phyloP scores from a whole-genome alignment of 2,113 vertebrate species.

The Xenus cinereus region DNA sequence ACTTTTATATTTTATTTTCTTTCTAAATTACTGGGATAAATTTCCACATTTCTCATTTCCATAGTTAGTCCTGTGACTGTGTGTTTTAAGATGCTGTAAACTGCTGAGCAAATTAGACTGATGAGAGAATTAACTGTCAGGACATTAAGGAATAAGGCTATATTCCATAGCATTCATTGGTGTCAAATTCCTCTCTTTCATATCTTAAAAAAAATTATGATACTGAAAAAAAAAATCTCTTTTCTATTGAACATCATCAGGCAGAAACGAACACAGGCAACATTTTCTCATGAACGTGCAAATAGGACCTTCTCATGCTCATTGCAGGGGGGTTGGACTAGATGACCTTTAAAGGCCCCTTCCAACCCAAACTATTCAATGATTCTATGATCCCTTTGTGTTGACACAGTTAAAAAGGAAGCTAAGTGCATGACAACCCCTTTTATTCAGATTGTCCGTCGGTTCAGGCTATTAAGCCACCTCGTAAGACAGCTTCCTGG shows the following conservation, averaged over 20 bases:
- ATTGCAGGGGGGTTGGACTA: neutral
- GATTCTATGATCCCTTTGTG: neutral
- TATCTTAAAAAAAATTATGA: neutral
- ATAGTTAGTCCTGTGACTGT: neutral
- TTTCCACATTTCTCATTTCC: neutral
- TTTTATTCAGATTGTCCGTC: neutral
- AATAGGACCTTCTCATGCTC: neutral
- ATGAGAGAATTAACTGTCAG: neutral
- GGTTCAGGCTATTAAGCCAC: neutral
- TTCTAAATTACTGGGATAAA: neutral
- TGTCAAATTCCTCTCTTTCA: neutral
- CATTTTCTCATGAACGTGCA: neutral
- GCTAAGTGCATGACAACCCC: neutral
- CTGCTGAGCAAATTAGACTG: neutral
- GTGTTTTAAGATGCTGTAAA: neutral
- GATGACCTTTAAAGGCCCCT: neutral
- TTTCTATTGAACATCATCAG: neutral
- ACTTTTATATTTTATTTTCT: neutral
- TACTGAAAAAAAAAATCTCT: neutral
- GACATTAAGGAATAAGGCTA: neutral
- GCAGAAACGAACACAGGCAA: neutral
- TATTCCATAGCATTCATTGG: neutral
- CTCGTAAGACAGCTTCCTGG: neutral
- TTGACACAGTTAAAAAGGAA: neutral
- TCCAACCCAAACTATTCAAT: neutral